These are phyloP conservation scores for Scaptomyza tumidula DNA, from an alignment of 2,888 invertebrate genomes.

Conservation along the genomic window DNA sequence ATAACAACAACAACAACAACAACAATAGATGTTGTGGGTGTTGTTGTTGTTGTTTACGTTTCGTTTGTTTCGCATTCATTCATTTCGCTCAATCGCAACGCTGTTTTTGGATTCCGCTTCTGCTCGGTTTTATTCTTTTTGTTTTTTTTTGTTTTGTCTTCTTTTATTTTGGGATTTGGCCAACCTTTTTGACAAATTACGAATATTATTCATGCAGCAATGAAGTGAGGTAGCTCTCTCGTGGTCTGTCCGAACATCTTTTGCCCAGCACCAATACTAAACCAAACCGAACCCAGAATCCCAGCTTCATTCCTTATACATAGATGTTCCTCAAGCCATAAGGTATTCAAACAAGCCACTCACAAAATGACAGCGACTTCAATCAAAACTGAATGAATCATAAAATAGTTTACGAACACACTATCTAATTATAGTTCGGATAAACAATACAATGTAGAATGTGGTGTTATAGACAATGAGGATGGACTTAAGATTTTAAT, in stretches of 20 bases:
- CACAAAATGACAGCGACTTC: conserved; percentile 19
- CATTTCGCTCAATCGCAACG: conserved; percentile 73
- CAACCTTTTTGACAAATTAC: conserved; percentile 81
- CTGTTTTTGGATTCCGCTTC: conserved; percentile 67
- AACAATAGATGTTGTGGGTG: conserved; percentile 30
- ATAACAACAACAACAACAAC: conserved; percentile 16
- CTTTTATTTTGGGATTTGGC: conserved; percentile 75
- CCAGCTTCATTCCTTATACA: conserved; percentile 35
- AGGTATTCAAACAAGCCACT: conserved; percentile 13
- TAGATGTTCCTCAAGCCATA: conserved; percentile 22
- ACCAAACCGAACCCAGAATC: conserved; percentile 18
- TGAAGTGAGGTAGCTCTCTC: conserved; percentile 75
- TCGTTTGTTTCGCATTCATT: conserved; percentile 42
- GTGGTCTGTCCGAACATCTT: conserved; percentile 56
- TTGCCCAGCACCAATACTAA: conserved; percentile 21
- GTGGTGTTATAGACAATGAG: too few species aligned
- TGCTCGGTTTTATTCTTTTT: conserved; percentile 31
- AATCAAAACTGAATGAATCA: conserved; percentile 36
- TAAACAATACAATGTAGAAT: too few species aligned
- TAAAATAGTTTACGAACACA: conserved; percentile 17
- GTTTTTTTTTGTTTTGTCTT: conserved; percentile 13
- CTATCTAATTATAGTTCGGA: background rate
- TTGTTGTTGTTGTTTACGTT: conserved; percentile 42
- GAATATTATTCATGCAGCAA: conserved; percentile 82
- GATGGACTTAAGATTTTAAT: too few species aligned